Evolutionary conservation across 2,113 vertebrate species (phyloP).

Genomic region (Cynopterus brachyotis): DNA sequence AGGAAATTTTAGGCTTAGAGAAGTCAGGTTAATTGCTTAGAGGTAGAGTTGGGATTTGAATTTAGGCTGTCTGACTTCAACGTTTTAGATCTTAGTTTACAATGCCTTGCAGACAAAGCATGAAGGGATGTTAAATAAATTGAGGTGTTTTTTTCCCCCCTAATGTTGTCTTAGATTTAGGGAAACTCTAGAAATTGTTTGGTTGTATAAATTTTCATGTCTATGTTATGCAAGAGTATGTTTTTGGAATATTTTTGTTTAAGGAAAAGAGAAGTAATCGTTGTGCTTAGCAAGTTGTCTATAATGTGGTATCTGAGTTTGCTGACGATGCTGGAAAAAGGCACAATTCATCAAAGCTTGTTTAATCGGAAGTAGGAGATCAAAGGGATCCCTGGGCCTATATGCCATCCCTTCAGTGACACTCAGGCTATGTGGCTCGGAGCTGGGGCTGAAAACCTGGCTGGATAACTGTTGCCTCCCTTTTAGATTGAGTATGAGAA

Average conservation of each 20-base stretch:
- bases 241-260: not conserved
- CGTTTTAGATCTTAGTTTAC: not conserved
- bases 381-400: not conserved
- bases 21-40: not conserved
- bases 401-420: not conserved
- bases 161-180: not conserved
- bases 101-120: not conserved
- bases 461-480: not conserved
- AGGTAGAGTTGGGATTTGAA: not conserved
- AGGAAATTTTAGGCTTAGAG: not conserved
- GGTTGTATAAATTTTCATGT: not conserved
- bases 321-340: not conserved
- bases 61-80: not conserved
- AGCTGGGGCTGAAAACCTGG: not conserved
- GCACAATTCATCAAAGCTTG: not conserved
- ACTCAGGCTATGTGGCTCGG: not conserved
- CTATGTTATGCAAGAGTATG: not conserved
- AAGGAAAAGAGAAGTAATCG: not conserved
- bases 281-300: not conserved
- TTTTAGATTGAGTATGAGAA: not conserved
- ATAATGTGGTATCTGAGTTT: not conserved
- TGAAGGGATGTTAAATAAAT: not conserved
- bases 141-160: too few species aligned
- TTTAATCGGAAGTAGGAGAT: not conserved
- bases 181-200: not conserved